Evolutionary conservation across 1,140 invertebrate species (phyloP).

Genomic region (Drosophila micromelanica): DNA sequence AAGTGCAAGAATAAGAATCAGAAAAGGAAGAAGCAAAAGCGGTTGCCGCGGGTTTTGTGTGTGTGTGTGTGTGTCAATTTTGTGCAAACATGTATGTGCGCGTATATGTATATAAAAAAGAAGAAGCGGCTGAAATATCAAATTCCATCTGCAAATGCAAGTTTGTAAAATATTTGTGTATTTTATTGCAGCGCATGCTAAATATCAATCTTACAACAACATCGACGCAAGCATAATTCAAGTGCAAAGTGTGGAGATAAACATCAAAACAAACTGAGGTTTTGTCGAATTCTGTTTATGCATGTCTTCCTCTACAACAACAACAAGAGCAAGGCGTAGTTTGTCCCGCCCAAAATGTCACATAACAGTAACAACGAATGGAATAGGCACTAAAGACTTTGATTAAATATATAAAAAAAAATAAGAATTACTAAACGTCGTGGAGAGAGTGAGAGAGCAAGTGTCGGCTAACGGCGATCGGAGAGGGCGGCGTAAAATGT

Average conservation of each 20-base stretch:
- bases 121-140: slow-evolving; percentile 56
- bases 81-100: slow-evolving; percentile 11
- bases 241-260: slow-evolving; percentile 39
- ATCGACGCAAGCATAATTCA: slow-evolving; percentile 41
- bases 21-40: slow-evolving; percentile 35
- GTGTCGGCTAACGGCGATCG: slow-evolving; percentile 38
- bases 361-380: slow-evolving; percentile 59
- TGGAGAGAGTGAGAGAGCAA: slow-evolving; percentile 2
- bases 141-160: slow-evolving; percentile 24
- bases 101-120: slow-evolving; percentile 32
- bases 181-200: slow-evolving; percentile 54
- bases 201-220: slow-evolving; percentile 40
- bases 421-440: slow-evolving; percentile 5
- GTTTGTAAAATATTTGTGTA: slow-evolving; percentile 33
- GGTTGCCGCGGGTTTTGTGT: slow-evolving; percentile 19
- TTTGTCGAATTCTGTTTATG: slow-evolving; percentile 34
- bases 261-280: slow-evolving; percentile 41
- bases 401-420: slow-evolving; percentile 15
- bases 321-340: slow-evolving; percentile 17
- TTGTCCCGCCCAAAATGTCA: slow-evolving; percentile 40
- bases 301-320: slow-evolving; percentile 36
- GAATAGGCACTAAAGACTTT: slow-evolving; percentile 60
- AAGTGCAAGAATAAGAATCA: slow-evolving; percentile 40
- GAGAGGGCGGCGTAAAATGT: slow-evolving; percentile 44
- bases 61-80: slow-evolving; percentile 1